A percentile compares a stretch with the other conserved stretches of the same genome.
These are phyloP conservation scores for Jaculus jaculus DNA, from an alignment of 2,113 vertebrate species.

Conservation along the genomic window DNA sequence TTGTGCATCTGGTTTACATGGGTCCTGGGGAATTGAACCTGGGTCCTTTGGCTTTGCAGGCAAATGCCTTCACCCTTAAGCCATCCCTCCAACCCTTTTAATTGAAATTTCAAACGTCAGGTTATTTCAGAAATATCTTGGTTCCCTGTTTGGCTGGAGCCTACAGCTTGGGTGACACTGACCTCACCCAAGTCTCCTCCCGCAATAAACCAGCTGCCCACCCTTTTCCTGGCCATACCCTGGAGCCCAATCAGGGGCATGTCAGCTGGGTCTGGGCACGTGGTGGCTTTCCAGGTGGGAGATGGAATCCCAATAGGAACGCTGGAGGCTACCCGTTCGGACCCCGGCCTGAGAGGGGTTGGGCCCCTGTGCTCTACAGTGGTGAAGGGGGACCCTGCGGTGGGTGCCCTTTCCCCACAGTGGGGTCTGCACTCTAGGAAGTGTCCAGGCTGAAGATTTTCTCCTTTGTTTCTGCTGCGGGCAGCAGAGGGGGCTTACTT, in stretches of 20 bases:
- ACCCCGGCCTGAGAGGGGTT: background rate
- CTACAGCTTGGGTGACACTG: background rate
- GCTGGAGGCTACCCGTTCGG: background rate
- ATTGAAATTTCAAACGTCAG: background rate
- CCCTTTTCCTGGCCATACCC: background rate
- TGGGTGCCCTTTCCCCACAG: too few species aligned
- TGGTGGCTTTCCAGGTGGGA: background rate
- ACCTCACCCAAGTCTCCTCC: background rate
- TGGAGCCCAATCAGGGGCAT: background rate
- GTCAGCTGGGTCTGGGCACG: background rate
- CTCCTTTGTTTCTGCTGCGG: background rate
- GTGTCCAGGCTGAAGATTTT: constrained; percentile 38
- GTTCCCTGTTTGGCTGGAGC: background rate
- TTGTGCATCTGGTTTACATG: too few species aligned
- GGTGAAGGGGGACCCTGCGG: background rate
- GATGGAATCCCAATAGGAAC: constrained; percentile 25
- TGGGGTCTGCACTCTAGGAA: background rate
- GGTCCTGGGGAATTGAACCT: too few species aligned
- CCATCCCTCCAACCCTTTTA: too few species aligned
- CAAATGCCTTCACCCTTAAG: too few species aligned
- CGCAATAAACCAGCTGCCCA: rapidly evolving
- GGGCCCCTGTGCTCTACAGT: background rate
- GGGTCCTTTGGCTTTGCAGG: too few species aligned
- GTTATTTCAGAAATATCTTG: background rate
- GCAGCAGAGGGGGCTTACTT: background rate